Percentiles rank a stretch among this genome's conserved stretches.
Evolutionary conservation across 2,888 invertebrate species (phyloP).

Genomic region (Drosophila cyrtoloma): DNA sequence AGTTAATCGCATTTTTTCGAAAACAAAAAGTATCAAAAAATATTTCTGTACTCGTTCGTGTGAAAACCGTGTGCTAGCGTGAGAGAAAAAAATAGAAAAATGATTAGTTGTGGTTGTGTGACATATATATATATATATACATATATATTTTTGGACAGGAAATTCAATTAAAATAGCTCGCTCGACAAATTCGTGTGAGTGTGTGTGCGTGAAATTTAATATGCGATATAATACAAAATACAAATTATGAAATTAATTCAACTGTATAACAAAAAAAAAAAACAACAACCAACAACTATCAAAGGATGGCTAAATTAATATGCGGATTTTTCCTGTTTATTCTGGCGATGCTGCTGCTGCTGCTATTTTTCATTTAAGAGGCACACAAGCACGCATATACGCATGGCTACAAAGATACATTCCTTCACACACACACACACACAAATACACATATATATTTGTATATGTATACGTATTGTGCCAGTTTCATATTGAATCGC

Average conservation of each 20-base stretch:
- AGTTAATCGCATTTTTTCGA: conserved; percentile 9
- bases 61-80: conserved; percentile 36
- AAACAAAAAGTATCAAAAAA: conserved; percentile 4
- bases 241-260: neutral
- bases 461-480: conserved; percentile 38
- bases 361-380: conserved; percentile 29
- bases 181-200: neutral
- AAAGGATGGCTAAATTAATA: conserved; percentile 5
- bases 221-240: conserved; percentile 12
- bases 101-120: conserved; percentile 48
- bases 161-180: conserved; percentile 53
- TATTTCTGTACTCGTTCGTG: conserved; percentile 51
- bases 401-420: conserved; percentile 56
- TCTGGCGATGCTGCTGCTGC: conserved; percentile 33
- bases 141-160: conserved; percentile 31
- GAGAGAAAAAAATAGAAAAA: conserved; percentile 42
- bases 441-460: conserved; percentile 4
- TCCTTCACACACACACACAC: conserved; percentile 29
- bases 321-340: conserved; percentile 20
- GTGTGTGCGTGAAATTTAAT: conserved; percentile 39
- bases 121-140: conserved; percentile 30
- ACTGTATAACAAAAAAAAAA: neutral
- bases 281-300: neutral
- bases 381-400: conserved; percentile 27
- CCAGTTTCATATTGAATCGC: conserved; percentile 61